Evolutionary conservation across 2,888 invertebrate species (phyloP).

Genomic region (Acrobasis repandana): DNA sequence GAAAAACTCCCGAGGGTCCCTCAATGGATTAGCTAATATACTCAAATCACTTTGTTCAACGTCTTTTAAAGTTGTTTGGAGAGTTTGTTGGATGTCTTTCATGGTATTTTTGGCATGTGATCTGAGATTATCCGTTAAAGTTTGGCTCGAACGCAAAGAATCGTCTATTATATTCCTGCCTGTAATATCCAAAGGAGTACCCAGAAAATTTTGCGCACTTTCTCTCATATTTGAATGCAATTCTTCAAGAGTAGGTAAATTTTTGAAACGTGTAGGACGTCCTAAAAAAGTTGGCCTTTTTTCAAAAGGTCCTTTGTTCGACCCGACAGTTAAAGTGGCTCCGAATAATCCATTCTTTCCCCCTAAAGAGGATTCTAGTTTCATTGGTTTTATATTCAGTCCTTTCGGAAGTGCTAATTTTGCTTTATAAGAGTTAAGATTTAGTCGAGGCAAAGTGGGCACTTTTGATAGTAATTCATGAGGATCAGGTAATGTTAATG

Average conservation of each 20-base stretch:
- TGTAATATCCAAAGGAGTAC: slow-evolving; percentile 37
- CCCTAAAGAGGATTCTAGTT: slow-evolving; percentile 45
- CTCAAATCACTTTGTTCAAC: slow-evolving; percentile 31
- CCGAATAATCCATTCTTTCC: slow-evolving; percentile 42
- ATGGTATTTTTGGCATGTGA: slow-evolving; percentile 51
- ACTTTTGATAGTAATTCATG: slow-evolving; percentile 31
- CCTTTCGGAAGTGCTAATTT: slow-evolving; percentile 50
- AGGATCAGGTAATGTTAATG: slow-evolving; percentile 31
- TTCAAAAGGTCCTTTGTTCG: slow-evolving; percentile 28
- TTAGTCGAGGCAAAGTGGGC: slow-evolving; percentile 35
- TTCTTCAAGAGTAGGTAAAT: slow-evolving; percentile 42
- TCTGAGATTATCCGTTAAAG: slow-evolving; percentile 45
- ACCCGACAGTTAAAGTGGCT: slow-evolving; percentile 40
- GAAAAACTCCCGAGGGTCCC: slow-evolving; percentile 49
- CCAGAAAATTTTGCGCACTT: slow-evolving; percentile 39
- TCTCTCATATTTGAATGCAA: slow-evolving; percentile 36
- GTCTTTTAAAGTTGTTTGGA: slow-evolving; percentile 46
- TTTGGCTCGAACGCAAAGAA: slow-evolving; percentile 32
- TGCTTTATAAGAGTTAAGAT: slow-evolving; percentile 50
- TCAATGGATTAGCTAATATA: slow-evolving; percentile 37
- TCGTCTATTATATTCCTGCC: slow-evolving; percentile 34
- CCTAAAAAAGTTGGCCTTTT: slow-evolving; percentile 22
- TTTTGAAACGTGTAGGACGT: slow-evolving; percentile 29
- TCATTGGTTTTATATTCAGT: slow-evolving; percentile 49
- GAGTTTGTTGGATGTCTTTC: slow-evolving; percentile 47